Conservation (phyloP, 1,140 invertebrate species). For the Drosophila elegans region DNA sequence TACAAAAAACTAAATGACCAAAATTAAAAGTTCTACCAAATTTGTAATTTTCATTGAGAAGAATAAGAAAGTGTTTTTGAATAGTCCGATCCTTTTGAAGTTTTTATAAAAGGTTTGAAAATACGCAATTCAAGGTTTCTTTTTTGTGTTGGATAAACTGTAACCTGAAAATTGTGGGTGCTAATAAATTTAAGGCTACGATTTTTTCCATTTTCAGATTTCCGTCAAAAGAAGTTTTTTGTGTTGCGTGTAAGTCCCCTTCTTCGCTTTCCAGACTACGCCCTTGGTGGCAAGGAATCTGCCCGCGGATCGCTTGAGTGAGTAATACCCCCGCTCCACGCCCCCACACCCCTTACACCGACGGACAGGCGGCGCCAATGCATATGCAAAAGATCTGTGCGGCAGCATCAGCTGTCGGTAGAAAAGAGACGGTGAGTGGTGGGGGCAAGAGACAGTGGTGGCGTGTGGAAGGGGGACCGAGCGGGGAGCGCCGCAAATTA, state of each 20-base stretch:
- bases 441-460: conserved; percentile 5
- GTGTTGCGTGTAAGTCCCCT: neutral
- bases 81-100: too few species aligned
- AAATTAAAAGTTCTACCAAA: too few species aligned
- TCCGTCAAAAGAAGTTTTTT: too few species aligned
- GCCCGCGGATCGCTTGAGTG: conserved; percentile 36
- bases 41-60: neutral
- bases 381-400: conserved; percentile 40
- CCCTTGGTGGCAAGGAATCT: conserved; percentile 21
- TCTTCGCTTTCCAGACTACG: conserved; percentile 13
- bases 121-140: too few species aligned
- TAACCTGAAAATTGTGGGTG: too few species aligned
- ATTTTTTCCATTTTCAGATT: too few species aligned
- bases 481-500: conserved; percentile 61
- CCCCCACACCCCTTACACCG: neutral
- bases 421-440: conserved; percentile 6
- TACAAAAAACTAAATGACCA: too few species aligned
- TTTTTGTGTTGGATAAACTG: too few species aligned
- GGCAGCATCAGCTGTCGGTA: conserved; percentile 50
- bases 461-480: conserved; percentile 6
- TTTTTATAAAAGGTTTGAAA: too few species aligned
- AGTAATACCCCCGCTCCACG: conserved; percentile 23
- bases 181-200: too few species aligned
- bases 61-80: neutral
- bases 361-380: conserved; percentile 13